Percentiles rank a stretch among this genome's conserved stretches.
Evolutionary conservation across 2,888 invertebrate genomes (phyloP).

Genomic region (Dasysyrphus tricinctus): DNA sequence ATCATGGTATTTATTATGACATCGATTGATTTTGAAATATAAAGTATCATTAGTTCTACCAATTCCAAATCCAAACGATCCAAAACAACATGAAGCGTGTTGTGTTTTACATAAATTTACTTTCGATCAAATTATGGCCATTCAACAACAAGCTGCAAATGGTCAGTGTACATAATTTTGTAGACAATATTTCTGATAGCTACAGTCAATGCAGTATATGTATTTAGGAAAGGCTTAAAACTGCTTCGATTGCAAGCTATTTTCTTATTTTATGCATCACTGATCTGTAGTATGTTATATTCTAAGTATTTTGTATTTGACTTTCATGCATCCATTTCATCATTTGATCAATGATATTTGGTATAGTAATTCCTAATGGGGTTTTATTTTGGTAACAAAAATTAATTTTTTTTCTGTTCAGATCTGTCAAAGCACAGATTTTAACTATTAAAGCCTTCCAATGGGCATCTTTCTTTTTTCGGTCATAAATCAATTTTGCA

Average conservation of each 20-base stretch:
- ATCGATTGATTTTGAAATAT: neutral
- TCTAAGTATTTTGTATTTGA: neutral
- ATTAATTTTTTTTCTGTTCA: no score
- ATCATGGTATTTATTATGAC: slow-evolving; percentile 22
- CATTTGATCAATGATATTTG: neutral
- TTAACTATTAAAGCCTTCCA: no score
- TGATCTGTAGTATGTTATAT: neutral
- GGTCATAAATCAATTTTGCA: no score
- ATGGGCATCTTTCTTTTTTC: no score
- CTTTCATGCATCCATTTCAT: neutral
- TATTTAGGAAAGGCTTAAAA: neutral
- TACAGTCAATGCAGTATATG: neutral
- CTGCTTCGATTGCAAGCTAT: neutral
- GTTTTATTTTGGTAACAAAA: no score
- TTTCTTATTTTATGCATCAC: neutral
- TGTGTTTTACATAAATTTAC: slow-evolving; percentile 91
- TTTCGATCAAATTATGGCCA: slow-evolving; percentile 74
- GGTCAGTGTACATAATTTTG: slow-evolving; percentile 55
- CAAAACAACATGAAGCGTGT: slow-evolving; percentile 95
- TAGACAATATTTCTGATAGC: neutral
- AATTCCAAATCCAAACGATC: slow-evolving; percentile 93
- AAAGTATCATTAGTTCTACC: slow-evolving; percentile 86
- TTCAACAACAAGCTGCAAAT: slow-evolving; percentile 57
- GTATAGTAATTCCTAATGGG: no score
- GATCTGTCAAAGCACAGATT: no score